Evolutionary conservation across 2,888 invertebrate genomes (phyloP).

Genomic region (Graphium colonna): DNA sequence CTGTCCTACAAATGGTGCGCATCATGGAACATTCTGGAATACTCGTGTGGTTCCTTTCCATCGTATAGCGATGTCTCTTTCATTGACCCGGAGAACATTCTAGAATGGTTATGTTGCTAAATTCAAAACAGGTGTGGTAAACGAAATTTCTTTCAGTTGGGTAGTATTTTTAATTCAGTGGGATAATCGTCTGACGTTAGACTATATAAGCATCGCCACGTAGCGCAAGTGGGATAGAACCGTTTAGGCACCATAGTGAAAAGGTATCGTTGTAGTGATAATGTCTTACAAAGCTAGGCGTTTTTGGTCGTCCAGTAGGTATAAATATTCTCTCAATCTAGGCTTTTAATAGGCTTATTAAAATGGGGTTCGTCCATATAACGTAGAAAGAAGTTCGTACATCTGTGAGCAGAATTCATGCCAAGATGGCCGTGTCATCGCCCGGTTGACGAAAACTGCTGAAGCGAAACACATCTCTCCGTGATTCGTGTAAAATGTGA

Average conservation of each 20-base stretch:
- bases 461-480: background rate
- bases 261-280: constrained; percentile 39
- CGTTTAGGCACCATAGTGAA: constrained; percentile 46
- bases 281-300: constrained; percentile 13
- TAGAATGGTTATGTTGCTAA: constrained; percentile 41
- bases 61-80: constrained; percentile 24
- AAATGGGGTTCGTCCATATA: background rate
- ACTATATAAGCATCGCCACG: constrained; percentile 44
- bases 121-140: constrained; percentile 15
- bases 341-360: constrained; percentile 3
- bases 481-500: constrained; percentile 14
- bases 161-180: constrained; percentile 15
- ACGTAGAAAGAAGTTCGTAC: constrained; percentile 22
- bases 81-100: constrained; percentile 37
- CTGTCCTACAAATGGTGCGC: constrained; percentile 28
- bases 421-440: constrained; percentile 63
- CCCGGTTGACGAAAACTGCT: constrained; percentile 47
- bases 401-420: constrained; percentile 40
- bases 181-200: constrained; percentile 6
- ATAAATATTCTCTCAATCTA: constrained; percentile 7
- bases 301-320: constrained; percentile 26
- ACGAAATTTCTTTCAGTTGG: background rate
- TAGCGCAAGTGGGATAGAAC: constrained; percentile 37
- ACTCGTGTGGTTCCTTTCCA: constrained; percentile 14
- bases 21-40: constrained; percentile 12